Percentiles rank a stretch among this genome's conserved stretches.
phyloP scores from a whole-genome alignment of 2,113 vertebrate genomes.

The Speoplatyrhinus poulsoni region DNA sequence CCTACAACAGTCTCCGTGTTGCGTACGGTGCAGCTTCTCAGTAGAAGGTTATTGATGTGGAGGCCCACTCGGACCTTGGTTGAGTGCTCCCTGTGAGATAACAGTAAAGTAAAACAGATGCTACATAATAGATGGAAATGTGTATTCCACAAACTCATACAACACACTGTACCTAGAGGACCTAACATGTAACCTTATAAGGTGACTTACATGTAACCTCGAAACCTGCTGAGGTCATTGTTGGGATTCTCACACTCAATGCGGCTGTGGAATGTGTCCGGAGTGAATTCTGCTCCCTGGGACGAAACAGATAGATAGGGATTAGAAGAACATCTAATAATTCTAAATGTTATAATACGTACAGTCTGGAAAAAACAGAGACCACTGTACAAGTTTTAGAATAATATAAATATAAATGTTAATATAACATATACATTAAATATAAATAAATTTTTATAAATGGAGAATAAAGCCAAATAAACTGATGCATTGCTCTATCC shows the following conservation, averaged over 20 bases:
- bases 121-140: background rate
- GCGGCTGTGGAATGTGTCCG: constrained; percentile 83
- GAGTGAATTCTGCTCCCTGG: constrained; percentile 83
- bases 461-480: too few relatives aligned
- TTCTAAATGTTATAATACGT: background rate
- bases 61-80: constrained; percentile 84
- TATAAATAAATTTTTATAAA: too few relatives aligned
- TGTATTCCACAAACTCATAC: background rate
- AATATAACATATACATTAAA: too few relatives aligned
- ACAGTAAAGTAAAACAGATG: background rate
- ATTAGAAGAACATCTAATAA: background rate
- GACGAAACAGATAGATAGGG: constrained; percentile 27
- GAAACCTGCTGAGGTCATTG: constrained; percentile 85
- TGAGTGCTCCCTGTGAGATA: constrained; percentile 80
- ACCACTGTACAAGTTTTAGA: too few relatives aligned
- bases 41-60: constrained; percentile 85
- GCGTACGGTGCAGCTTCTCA: constrained; percentile 89
- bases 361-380: too few relatives aligned
- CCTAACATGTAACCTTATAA: too few relatives aligned
- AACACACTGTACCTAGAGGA: background rate
- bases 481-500: too few relatives aligned
- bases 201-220: constrained; percentile 90
- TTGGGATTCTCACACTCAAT: constrained; percentile 95
- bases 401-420: too few relatives aligned
- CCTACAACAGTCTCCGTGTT: constrained; percentile 92